Evolutionary conservation across 1,140 invertebrate genomes (phyloP), one percentile per base, ranked within the genome.

Genomic region (Mycetomoellerius zeteki): DNA sequence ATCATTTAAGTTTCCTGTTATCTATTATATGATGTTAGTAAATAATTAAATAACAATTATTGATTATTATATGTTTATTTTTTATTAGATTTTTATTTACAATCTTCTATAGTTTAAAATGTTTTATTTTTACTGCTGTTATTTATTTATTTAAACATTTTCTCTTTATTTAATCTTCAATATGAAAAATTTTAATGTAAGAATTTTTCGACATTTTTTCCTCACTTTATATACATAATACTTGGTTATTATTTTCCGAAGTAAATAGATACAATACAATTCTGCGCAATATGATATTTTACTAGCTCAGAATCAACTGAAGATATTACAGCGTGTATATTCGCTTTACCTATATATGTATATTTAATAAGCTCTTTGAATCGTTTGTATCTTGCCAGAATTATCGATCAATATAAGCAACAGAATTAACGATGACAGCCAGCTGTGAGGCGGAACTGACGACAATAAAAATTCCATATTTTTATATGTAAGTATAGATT

Each of bases 291-390:
- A n/a, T 72, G 3, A 8, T 54, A 72, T 37, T 37, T 58, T 1
- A 12, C 12, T 75, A 19, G 10, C n/a, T 58, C n/a, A 58, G 7
- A 4, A 75, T 52, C 19, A 10, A 75, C 30, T 75, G 14, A 37
- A 73, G 33, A 3, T 58, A 16, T 75, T 54, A 52, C 37, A 56
- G 56, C 3, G 10, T 56, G 12, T 37, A 8, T 8, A 54, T 56
- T 37, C 30, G 4, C 30, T 73, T 21, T 58, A n/a, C 6, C 30
- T 27, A 24, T 58, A 58, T 37, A 37, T 75, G n/a, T 21, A 75
- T 58, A 43, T 58, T 58, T 75, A 24, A 75, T 75, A 21, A 58
- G 14, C 37, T 58, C 71, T 60, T 75, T 33, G 8, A 75, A 60
- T 4, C 12, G 7, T 14, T 58, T 58, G 54, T 43, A 43, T n/a